phyloP scores from a whole-genome alignment of 2,888 invertebrate species.

The Macaria liturata region DNA sequence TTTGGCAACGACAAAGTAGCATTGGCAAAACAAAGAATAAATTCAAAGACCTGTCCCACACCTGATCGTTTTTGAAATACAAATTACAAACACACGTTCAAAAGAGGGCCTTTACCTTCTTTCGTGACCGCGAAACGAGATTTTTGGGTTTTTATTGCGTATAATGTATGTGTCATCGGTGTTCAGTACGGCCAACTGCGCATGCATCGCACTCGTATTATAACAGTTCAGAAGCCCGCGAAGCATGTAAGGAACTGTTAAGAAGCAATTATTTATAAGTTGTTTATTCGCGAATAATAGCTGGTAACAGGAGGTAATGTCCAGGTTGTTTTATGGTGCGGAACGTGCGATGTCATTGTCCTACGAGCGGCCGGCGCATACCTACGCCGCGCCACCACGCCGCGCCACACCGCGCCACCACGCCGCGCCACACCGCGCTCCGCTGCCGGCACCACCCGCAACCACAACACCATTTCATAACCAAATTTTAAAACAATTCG shows the following conservation, averaged over 20 bases:
- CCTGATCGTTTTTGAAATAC: slow-evolving; percentile 43
- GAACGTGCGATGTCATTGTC: slow-evolving; percentile 81
- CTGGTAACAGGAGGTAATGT: slow-evolving; percentile 66
- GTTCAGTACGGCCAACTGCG: background rate
- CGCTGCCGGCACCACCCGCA: no score
- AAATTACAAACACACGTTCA: slow-evolving; percentile 41
- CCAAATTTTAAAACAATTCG: no score
- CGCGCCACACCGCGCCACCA: slow-evolving; percentile 27
- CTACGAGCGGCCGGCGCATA: slow-evolving; percentile 62
- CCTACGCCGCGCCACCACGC: slow-evolving; percentile 34
- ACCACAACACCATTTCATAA: no score
- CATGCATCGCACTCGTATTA: slow-evolving; percentile 3
- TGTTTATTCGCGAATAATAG: slow-evolving; percentile 61
- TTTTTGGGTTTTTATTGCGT: slow-evolving; percentile 40
- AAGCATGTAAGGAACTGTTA: slow-evolving; percentile 56
- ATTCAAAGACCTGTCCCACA: slow-evolving; percentile 27
- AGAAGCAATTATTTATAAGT: slow-evolving; percentile 57
- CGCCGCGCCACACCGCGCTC: no score
- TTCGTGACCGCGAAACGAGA: slow-evolving; percentile 57
- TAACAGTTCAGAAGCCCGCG: slow-evolving; percentile 52
- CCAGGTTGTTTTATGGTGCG: slow-evolving; percentile 79
- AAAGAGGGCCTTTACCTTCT: slow-evolving; percentile 55
- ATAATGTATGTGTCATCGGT: slow-evolving; percentile 32
- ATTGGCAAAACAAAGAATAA: slow-evolving; percentile 46
- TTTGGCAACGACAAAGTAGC: slow-evolving; percentile 10